These are phyloP conservation scores for Xiphophorus couchianus DNA, from an alignment of 2,113 vertebrate genomes.

Conservation along the genomic window DNA sequence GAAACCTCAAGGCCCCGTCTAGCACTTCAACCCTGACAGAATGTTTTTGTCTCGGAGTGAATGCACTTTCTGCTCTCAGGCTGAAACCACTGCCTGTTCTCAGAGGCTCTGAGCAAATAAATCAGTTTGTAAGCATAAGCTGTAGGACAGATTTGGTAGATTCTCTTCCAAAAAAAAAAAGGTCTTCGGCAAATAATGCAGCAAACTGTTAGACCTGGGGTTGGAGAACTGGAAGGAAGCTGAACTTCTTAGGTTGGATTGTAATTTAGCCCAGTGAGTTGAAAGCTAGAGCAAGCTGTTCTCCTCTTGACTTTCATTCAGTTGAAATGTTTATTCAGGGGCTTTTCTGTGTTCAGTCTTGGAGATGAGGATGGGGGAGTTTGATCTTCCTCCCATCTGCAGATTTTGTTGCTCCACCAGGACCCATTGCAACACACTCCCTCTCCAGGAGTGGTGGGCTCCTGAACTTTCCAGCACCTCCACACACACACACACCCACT, in stretches of 20 bases:
- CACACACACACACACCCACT: too few species aligned
- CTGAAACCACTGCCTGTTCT: constrained; percentile 40
- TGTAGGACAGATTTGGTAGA: background rate
- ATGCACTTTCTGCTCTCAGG: constrained; percentile 37
- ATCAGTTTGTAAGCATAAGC: constrained; percentile 1
- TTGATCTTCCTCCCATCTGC: background rate
- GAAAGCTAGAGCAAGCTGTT: background rate
- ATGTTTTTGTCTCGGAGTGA: constrained; percentile 59
- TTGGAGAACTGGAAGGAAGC: background rate
- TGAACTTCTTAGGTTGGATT: background rate
- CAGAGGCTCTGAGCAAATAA: constrained; percentile 20
- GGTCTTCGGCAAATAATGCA: background rate
- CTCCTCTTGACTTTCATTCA: background rate
- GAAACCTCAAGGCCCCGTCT: constrained; percentile 41
- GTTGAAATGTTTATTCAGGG: background rate
- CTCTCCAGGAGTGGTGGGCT: background rate
- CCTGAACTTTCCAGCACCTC: too few species aligned
- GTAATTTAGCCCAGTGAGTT: background rate
- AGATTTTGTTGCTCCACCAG: background rate
- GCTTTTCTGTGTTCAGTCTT: background rate
- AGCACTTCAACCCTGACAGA: constrained; percentile 47
- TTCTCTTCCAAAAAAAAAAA: background rate
- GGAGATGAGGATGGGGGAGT: background rate
- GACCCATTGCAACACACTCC: background rate
- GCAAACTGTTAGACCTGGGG: background rate